Conservation (phyloP, 2,113 vertebrate species). For the Brachypteracias leptosomus region DNA sequence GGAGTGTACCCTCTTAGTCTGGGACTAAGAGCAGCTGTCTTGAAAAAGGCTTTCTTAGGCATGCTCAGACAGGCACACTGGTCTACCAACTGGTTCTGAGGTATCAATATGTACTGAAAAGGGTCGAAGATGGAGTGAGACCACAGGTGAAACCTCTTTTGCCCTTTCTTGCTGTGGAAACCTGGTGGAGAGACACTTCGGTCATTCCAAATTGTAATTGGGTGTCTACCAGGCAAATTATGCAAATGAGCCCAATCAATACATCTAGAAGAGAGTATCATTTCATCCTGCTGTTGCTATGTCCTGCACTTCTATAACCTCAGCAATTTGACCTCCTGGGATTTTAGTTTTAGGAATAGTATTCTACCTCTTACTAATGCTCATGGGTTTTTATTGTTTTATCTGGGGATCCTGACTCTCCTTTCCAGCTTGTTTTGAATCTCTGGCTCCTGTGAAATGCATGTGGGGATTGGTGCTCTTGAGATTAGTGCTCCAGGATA, state of each 20-base stretch:
- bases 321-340: background rate
- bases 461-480: background rate
- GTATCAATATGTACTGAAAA: background rate
- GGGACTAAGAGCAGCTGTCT: background rate
- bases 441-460: background rate
- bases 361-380: background rate
- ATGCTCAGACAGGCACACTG: background rate
- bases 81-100: background rate
- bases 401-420: background rate
- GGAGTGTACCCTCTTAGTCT: background rate
- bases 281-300: background rate
- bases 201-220: background rate
- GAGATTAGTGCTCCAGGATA: background rate
- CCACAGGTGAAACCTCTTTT: background rate
- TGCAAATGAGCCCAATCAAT: background rate
- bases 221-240: background rate
- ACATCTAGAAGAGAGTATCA: background rate
- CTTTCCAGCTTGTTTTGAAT: background rate
- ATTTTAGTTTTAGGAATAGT: background rate
- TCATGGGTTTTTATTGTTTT: background rate
- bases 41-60: background rate
- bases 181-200: background rate
- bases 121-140: background rate
- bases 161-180: background rate
- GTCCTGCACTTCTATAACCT: background rate